These are phyloP conservation scores for Sarotherodon lohbergeri DNA, from an alignment of 2,113 vertebrate genomes.

Conservation along the genomic window DNA sequence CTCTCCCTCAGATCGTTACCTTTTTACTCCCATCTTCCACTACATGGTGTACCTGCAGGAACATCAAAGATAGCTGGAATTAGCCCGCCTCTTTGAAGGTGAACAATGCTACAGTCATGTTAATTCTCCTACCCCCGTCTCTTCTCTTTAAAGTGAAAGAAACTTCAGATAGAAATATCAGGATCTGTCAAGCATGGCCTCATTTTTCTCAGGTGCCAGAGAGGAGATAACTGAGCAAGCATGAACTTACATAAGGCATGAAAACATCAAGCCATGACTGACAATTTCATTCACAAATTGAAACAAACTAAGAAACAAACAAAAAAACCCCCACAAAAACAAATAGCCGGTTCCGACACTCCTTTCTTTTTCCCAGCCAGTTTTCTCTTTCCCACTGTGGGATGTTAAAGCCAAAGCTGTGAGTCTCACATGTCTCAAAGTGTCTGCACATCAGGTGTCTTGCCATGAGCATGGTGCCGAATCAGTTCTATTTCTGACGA, in stretches of 20 bases:
- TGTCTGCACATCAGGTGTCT: constrained; percentile 36
- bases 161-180: constrained; percentile 8
- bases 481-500: background rate
- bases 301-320: background rate
- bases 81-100: constrained; percentile 23
- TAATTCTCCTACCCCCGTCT: constrained; percentile 12
- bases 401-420: background rate
- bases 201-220: background rate
- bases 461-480: background rate
- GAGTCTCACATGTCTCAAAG: background rate
- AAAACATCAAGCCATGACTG: background rate
- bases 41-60: constrained; percentile 3
- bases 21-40: background rate
- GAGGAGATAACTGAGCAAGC: background rate
- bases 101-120: constrained; percentile 9
- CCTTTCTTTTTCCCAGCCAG: background rate
- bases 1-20: background rate
- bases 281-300: background rate
- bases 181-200: background rate
- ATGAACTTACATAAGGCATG: background rate
- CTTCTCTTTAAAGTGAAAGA: background rate
- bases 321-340: background rate
- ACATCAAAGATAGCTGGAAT: constrained; percentile 42
- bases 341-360: background rate
- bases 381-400: background rate